Conservation (phyloP, 2,797 vertebrate genomes). For the Sciurus vulgaris region DNA sequence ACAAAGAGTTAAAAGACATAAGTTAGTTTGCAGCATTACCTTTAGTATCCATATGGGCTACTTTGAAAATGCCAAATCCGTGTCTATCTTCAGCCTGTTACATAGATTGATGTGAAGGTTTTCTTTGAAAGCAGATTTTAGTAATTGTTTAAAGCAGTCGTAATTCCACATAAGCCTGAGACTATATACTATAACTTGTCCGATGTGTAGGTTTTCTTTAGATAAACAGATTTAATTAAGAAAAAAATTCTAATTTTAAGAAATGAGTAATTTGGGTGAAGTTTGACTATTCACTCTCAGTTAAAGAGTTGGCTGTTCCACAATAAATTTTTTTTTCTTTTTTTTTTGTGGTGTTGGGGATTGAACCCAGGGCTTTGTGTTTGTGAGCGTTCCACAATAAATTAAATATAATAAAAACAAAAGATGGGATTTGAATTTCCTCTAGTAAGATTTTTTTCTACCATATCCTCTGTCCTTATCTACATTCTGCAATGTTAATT, state of each 20-base stretch:
- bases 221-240: conserved; percentile 27
- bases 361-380: too few species aligned
- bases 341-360: too few species aligned
- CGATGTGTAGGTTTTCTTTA: conserved; percentile 35
- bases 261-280: not conserved
- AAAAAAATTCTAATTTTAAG: not conserved
- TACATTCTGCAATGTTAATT: not conserved
- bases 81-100: not conserved
- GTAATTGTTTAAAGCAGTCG: conserved; percentile 48
- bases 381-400: too few species aligned
- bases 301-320: not conserved
- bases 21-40: not conserved
- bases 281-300: not conserved
- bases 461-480: not conserved
- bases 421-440: not conserved
- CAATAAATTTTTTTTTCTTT: conserved; percentile 4
- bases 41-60: not conserved
- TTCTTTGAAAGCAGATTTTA: conserved; percentile 32
- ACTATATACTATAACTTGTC: not conserved
- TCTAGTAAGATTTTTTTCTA: not conserved
- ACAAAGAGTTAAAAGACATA: conserved; percentile 52
- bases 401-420: too few species aligned
- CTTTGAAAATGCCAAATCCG: not conserved
- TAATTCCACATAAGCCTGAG: not conserved
- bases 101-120: not conserved